A percentile compares a stretch with the other conserved stretches of the same genome.
Conservation (phyloP, 2,113 vertebrate genomes). For the Copsychus sechellarum region DNA sequence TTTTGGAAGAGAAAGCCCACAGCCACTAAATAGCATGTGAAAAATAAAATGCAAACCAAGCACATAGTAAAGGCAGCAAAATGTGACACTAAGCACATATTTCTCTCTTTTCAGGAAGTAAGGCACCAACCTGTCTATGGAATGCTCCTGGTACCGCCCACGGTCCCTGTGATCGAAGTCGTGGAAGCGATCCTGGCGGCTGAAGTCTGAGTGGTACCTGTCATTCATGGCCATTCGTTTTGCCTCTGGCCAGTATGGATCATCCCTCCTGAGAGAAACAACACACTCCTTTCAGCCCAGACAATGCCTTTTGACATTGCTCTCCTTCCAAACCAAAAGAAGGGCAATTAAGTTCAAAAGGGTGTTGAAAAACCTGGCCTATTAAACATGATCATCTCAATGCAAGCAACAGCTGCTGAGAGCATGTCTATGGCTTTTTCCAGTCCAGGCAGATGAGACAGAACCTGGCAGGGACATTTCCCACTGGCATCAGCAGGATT, state of each 20-base stretch:
- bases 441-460: neutral
- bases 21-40: neutral
- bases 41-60: neutral
- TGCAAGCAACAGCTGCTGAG: neutral
- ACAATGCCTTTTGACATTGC: neutral
- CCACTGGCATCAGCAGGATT: fast-evolving
- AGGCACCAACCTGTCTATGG: slow-evolving; percentile 81
- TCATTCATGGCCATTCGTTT: slow-evolving; percentile 91
- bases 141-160: slow-evolving; percentile 87
- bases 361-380: neutral
- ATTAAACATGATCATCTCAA: neutral
- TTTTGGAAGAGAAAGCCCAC: neutral
- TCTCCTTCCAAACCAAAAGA: neutral
- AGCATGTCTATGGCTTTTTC: fast-evolving
- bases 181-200: slow-evolving; percentile 90
- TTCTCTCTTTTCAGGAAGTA: neutral
- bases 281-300: neutral
- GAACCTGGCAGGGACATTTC: neutral
- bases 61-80: neutral
- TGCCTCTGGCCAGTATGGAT: slow-evolving; percentile 85
- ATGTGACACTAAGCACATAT: neutral
- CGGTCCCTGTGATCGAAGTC: slow-evolving; percentile 93
- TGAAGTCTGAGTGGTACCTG: slow-evolving; percentile 89
- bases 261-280: slow-evolving; percentile 81
- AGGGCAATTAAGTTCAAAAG: neutral